phyloP scores from a whole-genome alignment of 2,888 invertebrate genomes.

The Catocala nupta region DNA sequence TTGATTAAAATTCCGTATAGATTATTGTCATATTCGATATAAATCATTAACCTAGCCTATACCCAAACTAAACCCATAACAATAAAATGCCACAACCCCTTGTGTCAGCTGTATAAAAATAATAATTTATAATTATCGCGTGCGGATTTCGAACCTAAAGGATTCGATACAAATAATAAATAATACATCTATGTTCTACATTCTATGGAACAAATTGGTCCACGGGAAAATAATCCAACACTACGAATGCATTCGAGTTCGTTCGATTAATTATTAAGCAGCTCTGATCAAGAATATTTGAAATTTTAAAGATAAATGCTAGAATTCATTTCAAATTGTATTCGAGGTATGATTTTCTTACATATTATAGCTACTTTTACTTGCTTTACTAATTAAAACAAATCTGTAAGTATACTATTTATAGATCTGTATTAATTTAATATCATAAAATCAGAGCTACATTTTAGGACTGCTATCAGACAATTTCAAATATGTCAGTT shows the following conservation, averaged over 20 bases:
- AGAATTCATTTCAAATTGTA: background rate
- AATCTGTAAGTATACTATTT: background rate
- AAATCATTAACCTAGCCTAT: too few relatives aligned
- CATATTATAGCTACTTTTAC: background rate
- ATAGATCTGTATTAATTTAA: background rate
- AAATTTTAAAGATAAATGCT: background rate
- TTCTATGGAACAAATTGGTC: conserved; percentile 51
- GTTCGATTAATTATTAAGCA: conserved; percentile 18
- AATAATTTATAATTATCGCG: background rate
- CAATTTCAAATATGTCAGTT: conserved; percentile 9
- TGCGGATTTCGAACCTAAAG: conserved; percentile 17
- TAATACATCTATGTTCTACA: conserved; percentile 32
- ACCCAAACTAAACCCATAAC: too few relatives aligned
- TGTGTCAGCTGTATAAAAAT: too few relatives aligned
- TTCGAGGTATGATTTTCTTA: background rate
- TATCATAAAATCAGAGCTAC: conserved; percentile 32
- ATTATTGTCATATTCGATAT: too few relatives aligned
- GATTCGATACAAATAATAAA: conserved; percentile 20
- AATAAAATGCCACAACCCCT: too few relatives aligned
- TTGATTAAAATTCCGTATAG: too few relatives aligned
- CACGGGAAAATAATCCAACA: conserved; percentile 41
- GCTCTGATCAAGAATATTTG: conserved; percentile 23
- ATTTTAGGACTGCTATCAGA: conserved; percentile 31
- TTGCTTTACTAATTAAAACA: too few relatives aligned
- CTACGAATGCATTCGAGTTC: conserved; percentile 43